A percentile compares a stretch with the other conserved stretches of the same genome.
These are phyloP conservation scores for Dermatemys mawii DNA, from an alignment of 2,113 vertebrate genomes.

Conservation along the genomic window DNA sequence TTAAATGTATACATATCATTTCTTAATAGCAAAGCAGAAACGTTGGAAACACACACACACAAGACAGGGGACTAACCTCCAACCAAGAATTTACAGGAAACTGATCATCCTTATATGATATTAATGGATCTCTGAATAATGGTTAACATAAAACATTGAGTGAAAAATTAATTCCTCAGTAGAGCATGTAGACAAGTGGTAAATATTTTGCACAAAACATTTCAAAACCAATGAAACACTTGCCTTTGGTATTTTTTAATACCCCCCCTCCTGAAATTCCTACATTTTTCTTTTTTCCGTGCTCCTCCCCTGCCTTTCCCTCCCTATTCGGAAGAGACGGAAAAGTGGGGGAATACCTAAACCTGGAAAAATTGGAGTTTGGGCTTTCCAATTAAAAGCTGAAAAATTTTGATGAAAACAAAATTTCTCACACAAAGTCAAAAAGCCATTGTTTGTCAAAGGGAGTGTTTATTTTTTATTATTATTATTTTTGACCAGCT, in stretches of 20 bases:
- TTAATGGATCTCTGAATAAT: no score
- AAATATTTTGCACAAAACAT: not conserved
- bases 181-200: not conserved
- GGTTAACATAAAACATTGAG: not conserved
- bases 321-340: not conserved
- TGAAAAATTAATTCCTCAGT: not conserved
- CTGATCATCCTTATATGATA: not conserved
- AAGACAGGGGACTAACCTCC: not conserved
- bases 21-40: not conserved
- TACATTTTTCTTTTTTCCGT: not conserved
- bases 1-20: not conserved
- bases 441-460: not conserved
- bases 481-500: not conserved
- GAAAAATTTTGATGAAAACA: not conserved
- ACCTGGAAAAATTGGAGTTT: not conserved
- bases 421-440: not conserved
- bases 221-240: not conserved
- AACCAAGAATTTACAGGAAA: not conserved
- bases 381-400: not conserved
- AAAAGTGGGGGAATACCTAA: not conserved
- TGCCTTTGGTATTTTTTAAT: not conserved
- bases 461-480: not conserved
- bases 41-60: not conserved
- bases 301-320: not conserved
- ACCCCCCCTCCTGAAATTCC: not conserved